A percentile compares a stretch with the other conserved stretches of the same genome.
Evolutionary conservation across 2,888 invertebrate species (phyloP).

Genomic region (Plagodis pulveraria): DNA sequence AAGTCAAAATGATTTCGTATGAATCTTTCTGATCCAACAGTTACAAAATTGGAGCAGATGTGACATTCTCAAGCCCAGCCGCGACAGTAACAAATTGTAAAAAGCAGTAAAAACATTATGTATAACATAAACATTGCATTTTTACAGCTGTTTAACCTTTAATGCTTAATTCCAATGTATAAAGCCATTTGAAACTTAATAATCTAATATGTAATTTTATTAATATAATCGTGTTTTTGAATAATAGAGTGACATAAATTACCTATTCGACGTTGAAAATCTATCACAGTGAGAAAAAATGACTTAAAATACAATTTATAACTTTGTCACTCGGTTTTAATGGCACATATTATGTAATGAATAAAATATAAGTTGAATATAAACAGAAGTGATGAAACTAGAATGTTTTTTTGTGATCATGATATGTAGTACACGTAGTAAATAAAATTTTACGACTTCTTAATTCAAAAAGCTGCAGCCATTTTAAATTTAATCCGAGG

Average conservation of each 20-base stretch:
- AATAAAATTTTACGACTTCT: no score
- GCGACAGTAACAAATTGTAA: conserved; percentile 3
- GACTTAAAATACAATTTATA: conserved; percentile 1
- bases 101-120: conserved; percentile 11
- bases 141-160: conserved; percentile 60
- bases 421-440: no score
- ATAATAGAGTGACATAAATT: conserved; percentile 4
- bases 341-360: conserved; percentile 5
- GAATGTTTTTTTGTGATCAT: no score
- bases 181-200: conserved; percentile 20
- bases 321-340: neutral
- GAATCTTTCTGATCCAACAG: conserved; percentile 44
- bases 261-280: conserved; percentile 16
- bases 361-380: neutral
- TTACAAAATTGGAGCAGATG: conserved; percentile 52
- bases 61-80: conserved; percentile 38
- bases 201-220: conserved; percentile 13
- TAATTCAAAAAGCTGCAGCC: no score
- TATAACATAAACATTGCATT: conserved; percentile 48
- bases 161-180: conserved; percentile 40
- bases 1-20: conserved; percentile 21
- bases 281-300: conserved; percentile 18
- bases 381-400: neutral
- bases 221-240: conserved; percentile 13
- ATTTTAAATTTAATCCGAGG: no score